These are phyloP conservation scores for Zele albiditarsus DNA, from an alignment of 2,888 invertebrate genomes.

Conservation along the genomic window DNA sequence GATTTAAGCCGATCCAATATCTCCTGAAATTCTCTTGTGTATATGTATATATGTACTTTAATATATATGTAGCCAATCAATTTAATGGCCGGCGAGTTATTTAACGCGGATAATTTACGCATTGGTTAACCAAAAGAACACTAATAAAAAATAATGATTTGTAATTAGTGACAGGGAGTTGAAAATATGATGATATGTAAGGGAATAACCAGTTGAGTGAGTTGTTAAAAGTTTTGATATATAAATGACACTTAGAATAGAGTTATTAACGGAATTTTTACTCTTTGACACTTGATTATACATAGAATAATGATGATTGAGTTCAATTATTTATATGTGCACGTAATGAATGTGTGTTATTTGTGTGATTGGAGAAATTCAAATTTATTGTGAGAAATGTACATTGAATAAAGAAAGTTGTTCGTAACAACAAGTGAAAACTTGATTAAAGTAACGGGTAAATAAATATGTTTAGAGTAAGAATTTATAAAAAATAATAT, in stretches of 20 bases:
- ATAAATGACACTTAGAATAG: slow-evolving; percentile 7
- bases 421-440: neutral
- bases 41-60: neutral
- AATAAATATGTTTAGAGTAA: neutral
- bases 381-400: slow-evolving; percentile 13
- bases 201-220: slow-evolving; percentile 26
- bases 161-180: slow-evolving; percentile 45
- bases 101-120: slow-evolving; percentile 38
- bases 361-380: neutral
- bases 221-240: slow-evolving; percentile 31
- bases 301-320: slow-evolving; percentile 11
- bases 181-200: neutral
- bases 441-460: neutral
- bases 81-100: slow-evolving; percentile 19
- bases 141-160: slow-evolving; percentile 52
- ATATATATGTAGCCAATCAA: slow-evolving; percentile 12
- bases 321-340: neutral
- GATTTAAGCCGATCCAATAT: slow-evolving; percentile 11
- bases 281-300: neutral
- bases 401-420: neutral
- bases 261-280: slow-evolving; percentile 34
- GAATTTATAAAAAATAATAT: neutral
- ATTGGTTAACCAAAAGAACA: slow-evolving; percentile 32
- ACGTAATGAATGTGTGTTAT: neutral
- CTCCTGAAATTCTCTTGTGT: slow-evolving; percentile 9